Base-by-base conservation (phyloP, 2,113 vertebrate genomes). In the Hippocampus guttulatus region DNA sequence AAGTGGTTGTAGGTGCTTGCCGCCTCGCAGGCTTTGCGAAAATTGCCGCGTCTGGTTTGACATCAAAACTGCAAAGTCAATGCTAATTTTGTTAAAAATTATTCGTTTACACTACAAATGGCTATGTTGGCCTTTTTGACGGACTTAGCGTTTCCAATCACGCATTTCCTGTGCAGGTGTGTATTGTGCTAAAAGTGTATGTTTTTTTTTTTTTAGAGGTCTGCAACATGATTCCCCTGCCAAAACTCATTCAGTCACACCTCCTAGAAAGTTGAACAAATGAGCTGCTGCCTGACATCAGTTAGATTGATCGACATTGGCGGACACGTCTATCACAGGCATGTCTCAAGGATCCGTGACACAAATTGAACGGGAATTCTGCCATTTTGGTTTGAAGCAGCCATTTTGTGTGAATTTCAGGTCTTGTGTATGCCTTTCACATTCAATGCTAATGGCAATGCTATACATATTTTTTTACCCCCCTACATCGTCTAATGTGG, bases 1-100 rank as follows among this genome's bases (percentile, higher is more conserved):
- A 76, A 49, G 71, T 18, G 70, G 76, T 73, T 52, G 65, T 65
- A 75, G 71, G 21, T 6, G 27, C 64, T 54, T 67, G 76, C 57
- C 20, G 18, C 16, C 49, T 11, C 55, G 55, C 52, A 23, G 21
- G 38, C 62, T 7, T 16, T 8, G 52, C 58, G 64, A 60, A 64
- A 20, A 51, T 61, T 45, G 38, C 25, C 57, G 40, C 2, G 55
- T 57, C 61, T 65, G n/a, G n/a, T 8, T 9, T 8, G 40, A 45
- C 73, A 58, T 75, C 63, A 71, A 69, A 70, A 66, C 49, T 71
- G 60, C 45, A 40, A 12, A 5, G 70, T 73, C 79, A 27, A 38
- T 67, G 43, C 69, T 66, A 64, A 80, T 66, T 57, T 41, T 68
- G 3, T 63, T 67, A 71, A 43, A 14, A 23, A 43, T 41, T 1